These are phyloP conservation scores for Antrozous pallidus DNA, from an alignment of 2,797 vertebrate species.

Conservation along the genomic window DNA sequence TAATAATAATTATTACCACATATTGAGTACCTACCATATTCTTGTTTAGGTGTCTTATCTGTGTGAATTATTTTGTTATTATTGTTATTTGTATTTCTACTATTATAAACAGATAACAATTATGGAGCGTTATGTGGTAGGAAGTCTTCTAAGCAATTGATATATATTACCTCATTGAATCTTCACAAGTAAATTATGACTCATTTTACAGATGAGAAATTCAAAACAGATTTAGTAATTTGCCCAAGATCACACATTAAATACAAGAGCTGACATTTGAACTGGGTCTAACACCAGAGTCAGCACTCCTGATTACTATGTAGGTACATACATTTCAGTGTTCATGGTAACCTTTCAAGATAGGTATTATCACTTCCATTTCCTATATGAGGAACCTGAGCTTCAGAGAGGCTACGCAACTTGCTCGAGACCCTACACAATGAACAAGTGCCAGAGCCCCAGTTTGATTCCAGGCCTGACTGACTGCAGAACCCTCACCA, in stretches of 20 bases:
- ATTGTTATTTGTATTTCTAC: neutral
- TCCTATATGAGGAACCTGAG: neutral
- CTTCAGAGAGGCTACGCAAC: neutral
- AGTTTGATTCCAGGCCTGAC: neutral
- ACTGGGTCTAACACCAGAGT: neutral
- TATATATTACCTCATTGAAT: neutral
- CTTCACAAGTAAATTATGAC: neutral
- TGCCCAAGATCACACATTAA: neutral
- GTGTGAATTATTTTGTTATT: slow-evolving; percentile 7
- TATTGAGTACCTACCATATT: neutral
- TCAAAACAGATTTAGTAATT: neutral
- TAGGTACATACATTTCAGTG: neutral
- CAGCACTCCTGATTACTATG: neutral
- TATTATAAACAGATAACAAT: neutral
- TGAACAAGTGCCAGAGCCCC: neutral
- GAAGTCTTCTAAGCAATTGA: neutral
- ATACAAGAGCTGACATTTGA: neutral
- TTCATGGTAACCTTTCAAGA: slow-evolving; percentile 26
- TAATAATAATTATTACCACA: slow-evolving; percentile 24
- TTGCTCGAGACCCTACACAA: neutral
- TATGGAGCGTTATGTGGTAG: neutral
- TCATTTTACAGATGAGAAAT: slow-evolving; percentile 26
- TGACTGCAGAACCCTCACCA: neutral
- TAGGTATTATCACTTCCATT: neutral
- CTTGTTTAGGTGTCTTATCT: slow-evolving; percentile 2